Conservation (phyloP, 2,888 invertebrate genomes). For the Junonia oenone region DNA sequence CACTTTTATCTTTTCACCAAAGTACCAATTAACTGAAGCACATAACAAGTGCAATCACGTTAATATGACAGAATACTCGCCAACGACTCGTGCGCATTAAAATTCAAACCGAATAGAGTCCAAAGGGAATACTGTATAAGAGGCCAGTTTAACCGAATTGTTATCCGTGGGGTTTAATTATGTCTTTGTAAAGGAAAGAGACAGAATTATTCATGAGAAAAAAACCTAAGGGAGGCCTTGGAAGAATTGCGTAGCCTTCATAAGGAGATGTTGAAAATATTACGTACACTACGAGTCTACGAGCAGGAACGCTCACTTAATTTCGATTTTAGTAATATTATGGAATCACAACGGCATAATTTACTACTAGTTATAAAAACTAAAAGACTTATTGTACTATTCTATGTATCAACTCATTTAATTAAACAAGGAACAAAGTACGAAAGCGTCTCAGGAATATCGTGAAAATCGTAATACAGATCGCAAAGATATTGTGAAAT, state of each 20-base stretch:
- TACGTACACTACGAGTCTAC: neutral
- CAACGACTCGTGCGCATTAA: conserved; percentile 39
- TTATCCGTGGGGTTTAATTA: conserved; percentile 67
- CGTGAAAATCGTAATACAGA: conserved; percentile 29
- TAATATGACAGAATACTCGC: conserved; percentile 26
- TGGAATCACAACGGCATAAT: neutral
- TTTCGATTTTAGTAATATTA: neutral
- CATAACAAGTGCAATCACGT: conserved; percentile 25
- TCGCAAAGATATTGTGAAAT: conserved; percentile 44
- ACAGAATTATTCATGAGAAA: conserved; percentile 49
- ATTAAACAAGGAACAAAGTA: conserved; percentile 5
- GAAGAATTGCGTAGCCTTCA: conserved; percentile 32
- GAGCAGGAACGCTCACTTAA: neutral
- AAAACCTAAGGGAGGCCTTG: conserved; percentile 38
- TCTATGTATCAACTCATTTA: conserved; percentile 1
- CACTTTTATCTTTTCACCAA: conserved; percentile 8
- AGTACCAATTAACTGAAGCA: conserved; percentile 29
- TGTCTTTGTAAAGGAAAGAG: conserved; percentile 53
- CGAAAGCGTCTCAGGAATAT: conserved; percentile 1
- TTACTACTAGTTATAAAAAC: neutral
- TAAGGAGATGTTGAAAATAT: conserved; percentile 20
- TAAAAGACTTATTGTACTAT: too few relatives aligned
- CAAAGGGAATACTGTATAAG: conserved; percentile 53
- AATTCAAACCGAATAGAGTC: conserved; percentile 37
- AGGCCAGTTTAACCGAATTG: conserved; percentile 45